A percentile compares a stretch with the other conserved stretches of the same genome.
These are phyloP conservation scores for Arge pagana DNA, from an alignment of 2,888 invertebrate species.

Conservation along the genomic window DNA sequence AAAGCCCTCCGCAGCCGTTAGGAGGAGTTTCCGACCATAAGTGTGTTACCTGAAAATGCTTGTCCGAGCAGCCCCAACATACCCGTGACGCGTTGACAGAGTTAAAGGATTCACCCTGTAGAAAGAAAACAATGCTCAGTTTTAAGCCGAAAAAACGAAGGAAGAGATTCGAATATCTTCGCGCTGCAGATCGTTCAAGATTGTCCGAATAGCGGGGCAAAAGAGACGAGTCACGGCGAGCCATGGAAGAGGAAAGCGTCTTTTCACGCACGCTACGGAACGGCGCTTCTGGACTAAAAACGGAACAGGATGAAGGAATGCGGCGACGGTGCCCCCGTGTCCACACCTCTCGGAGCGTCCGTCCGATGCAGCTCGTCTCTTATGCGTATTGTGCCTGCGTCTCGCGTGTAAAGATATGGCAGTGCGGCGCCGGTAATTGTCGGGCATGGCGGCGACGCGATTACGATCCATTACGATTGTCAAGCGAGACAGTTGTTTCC, in stretches of 20 bases:
- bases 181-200: too few relatives aligned
- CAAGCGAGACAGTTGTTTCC: conserved; percentile 30
- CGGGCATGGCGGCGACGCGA: conserved; percentile 50
- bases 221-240: too few relatives aligned
- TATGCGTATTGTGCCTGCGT: conserved; percentile 37
- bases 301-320: conserved; percentile 53
- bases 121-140: too few relatives aligned
- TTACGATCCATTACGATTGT: conserved; percentile 39
- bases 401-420: conserved; percentile 55
- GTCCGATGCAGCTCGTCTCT: not conserved
- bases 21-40: too few relatives aligned
- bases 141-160: too few relatives aligned
- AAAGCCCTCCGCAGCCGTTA: too few relatives aligned
- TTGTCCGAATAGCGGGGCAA: too few relatives aligned
- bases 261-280: conserved; percentile 47
- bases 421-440: conserved; percentile 50
- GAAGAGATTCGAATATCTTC: too few relatives aligned
- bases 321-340: conserved; percentile 36
- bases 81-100: too few relatives aligned
- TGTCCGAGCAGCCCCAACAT: too few relatives aligned
- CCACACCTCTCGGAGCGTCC: conserved; percentile 20
- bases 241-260: conserved; percentile 20
- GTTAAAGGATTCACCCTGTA: too few relatives aligned
- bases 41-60: too few relatives aligned
- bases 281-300: conserved; percentile 54